Conservation (phyloP, 1,140 invertebrate genomes). For the Drosophila varians region DNA sequence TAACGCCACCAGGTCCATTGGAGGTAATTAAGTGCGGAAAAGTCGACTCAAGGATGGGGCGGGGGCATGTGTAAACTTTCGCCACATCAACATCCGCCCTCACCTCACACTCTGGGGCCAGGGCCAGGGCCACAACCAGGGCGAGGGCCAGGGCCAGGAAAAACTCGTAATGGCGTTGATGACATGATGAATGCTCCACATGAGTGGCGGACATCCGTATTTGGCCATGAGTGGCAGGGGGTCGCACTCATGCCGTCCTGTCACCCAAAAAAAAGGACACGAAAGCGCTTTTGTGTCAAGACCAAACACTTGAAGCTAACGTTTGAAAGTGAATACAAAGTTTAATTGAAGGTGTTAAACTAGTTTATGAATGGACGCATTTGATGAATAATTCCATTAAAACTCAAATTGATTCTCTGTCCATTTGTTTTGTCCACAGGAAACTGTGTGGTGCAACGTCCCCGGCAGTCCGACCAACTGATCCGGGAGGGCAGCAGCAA, state of each 20-base stretch:
- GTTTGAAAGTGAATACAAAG: slow-evolving; percentile 11
- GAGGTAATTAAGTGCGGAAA: slow-evolving; percentile 38
- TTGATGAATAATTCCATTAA: slow-evolving; percentile 17
- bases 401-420: slow-evolving; percentile 3
- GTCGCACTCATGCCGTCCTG: slow-evolving; percentile 11
- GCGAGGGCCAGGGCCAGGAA: no score
- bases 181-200: slow-evolving; percentile 57
- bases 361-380: background rate
- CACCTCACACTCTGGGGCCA: slow-evolving; percentile 7
- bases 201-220: slow-evolving; percentile 59
- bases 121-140: no score
- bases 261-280: slow-evolving; percentile 9
- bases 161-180: slow-evolving; percentile 58
- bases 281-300: slow-evolving; percentile 5
- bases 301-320: slow-evolving; percentile 17
- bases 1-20: slow-evolving; percentile 9
- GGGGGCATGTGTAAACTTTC: slow-evolving; percentile 23
- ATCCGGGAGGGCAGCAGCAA: slow-evolving; percentile 90
- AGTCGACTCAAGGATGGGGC: slow-evolving; percentile 15
- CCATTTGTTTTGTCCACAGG: slow-evolving; percentile 83
- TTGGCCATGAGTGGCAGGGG: slow-evolving; percentile 32
- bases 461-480: slow-evolving; percentile 89
- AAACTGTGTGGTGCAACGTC: slow-evolving; percentile 92
- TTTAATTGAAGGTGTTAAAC: slow-evolving; percentile 37
- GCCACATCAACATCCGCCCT: slow-evolving; percentile 26